Percentiles rank a stretch among this genome's conserved stretches.
Evolutionary conservation across 2,797 vertebrate species (phyloP).

Genomic region (Monodelphis domestica): DNA sequence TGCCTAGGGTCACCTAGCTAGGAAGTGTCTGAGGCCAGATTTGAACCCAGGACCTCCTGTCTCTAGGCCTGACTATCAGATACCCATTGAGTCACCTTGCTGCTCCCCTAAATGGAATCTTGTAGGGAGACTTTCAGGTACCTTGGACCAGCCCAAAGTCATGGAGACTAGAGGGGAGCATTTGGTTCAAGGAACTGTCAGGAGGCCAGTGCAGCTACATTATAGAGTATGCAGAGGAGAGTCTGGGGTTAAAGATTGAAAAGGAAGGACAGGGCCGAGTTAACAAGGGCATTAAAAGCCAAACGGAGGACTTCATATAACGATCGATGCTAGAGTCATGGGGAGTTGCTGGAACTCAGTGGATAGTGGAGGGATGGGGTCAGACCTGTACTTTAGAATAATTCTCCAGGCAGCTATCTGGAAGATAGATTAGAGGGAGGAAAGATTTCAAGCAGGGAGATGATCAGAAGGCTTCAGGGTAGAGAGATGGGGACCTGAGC

Average conservation of each 20-base stretch:
- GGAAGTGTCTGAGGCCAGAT: too few relatives aligned
- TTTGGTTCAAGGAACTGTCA: not conserved
- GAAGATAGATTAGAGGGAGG: not conserved
- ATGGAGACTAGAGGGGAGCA: not conserved
- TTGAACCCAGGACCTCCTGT: too few relatives aligned
- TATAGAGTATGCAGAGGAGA: not conserved
- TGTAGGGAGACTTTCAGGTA: not conserved
- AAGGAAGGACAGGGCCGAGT: not conserved
- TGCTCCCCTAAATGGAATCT: too few relatives aligned
- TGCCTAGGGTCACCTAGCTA: too few relatives aligned
- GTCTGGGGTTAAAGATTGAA: not conserved
- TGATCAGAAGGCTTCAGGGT: too few relatives aligned
- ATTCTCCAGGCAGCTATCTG: not conserved
- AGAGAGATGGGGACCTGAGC: not conserved
- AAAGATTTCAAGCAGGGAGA: not conserved
- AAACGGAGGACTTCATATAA: not conserved
- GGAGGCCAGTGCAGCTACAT: not conserved
- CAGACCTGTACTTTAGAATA: too few relatives aligned
- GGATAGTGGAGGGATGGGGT: too few relatives aligned
- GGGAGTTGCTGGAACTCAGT: not conserved
- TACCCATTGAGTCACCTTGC: too few relatives aligned
- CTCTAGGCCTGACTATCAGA: too few relatives aligned
- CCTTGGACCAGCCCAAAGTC: not conserved
- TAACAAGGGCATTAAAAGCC: not conserved
- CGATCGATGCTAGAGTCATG: not conserved